Evolutionary conservation across 2,888 invertebrate genomes (phyloP).

Genomic region (Clostera curtula): DNA sequence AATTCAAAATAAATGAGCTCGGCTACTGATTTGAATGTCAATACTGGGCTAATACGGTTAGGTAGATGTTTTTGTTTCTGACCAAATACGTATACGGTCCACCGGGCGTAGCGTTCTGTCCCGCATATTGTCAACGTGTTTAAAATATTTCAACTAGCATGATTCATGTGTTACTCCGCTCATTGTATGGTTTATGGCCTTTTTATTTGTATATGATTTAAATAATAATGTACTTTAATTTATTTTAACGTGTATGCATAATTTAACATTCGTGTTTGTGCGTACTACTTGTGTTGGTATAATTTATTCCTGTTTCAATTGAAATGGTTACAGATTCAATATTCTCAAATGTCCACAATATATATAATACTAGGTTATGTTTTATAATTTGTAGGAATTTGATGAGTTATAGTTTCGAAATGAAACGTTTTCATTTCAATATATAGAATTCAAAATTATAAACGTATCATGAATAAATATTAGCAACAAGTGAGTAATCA

Average conservation of each 20-base stretch:
- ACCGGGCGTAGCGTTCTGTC: slow-evolving; percentile 16
- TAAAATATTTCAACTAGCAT: slow-evolving; percentile 20
- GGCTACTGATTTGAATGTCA: slow-evolving; percentile 72
- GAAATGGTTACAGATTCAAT: no score
- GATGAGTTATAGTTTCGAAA: slow-evolving; percentile 13
- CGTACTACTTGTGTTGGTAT: no score
- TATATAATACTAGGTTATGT: no score
- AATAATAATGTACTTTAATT: slow-evolving; percentile 20
- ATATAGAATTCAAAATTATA: no score
- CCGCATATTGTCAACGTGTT: slow-evolving; percentile 21
- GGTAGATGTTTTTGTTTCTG: slow-evolving; percentile 61
- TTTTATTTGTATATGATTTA: slow-evolving; percentile 23
- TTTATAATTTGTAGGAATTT: slow-evolving; percentile 6
- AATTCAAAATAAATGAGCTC: slow-evolving; percentile 65
- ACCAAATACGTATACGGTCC: slow-evolving; percentile 39
- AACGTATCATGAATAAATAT: slow-evolving; percentile 25
- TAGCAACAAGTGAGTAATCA: slow-evolving; percentile 21
- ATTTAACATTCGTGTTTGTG: slow-evolving; percentile 8
- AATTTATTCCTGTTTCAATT: no score
- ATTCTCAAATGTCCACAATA: no score
- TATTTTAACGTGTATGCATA: slow-evolving; percentile 17
- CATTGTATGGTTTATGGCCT: slow-evolving; percentile 21
- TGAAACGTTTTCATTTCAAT: no score
- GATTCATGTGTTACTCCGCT: slow-evolving; percentile 23
- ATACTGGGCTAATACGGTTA: slow-evolving; percentile 62